A percentile compares a stretch with the other conserved stretches of the same genome.
phyloP scores from a whole-genome alignment of 92 coral and sea anemone species.

The Zoanthus sociatus region DNA sequence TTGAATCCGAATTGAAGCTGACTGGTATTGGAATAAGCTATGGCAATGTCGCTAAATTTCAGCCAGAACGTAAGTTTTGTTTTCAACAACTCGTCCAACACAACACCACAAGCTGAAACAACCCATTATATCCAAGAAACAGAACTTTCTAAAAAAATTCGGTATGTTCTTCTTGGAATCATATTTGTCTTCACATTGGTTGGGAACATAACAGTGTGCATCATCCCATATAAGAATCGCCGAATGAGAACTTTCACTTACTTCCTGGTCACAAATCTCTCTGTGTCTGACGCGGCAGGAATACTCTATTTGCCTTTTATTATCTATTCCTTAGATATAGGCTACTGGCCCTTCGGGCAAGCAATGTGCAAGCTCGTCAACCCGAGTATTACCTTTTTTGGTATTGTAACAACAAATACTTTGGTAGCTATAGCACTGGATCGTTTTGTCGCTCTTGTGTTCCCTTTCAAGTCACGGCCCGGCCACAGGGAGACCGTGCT shows the following conservation, averaged over 20 bases:
- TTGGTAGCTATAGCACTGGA: constrained; percentile 85
- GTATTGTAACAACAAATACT: constrained; percentile 83
- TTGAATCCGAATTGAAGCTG: background rate
- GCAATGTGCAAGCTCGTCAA: constrained; percentile 85
- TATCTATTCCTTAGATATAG: constrained; percentile 47
- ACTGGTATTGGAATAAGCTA: background rate
- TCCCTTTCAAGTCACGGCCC: constrained; percentile 77
- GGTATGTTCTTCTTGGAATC: constrained; percentile 62
- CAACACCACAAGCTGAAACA: constrained; percentile 1
- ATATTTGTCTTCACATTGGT: constrained; percentile 73
- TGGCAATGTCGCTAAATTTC: background rate
- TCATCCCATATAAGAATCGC: constrained; percentile 71
- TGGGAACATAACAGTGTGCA: constrained; percentile 80
- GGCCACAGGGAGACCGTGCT: constrained; percentile 59
- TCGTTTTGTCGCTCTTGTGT: constrained; percentile 79
- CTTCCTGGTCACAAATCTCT: constrained; percentile 79
- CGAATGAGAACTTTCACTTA: constrained; percentile 91
- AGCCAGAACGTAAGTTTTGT: constrained; percentile 6
- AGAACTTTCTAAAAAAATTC: constrained; percentile 62
- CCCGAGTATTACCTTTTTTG: constrained; percentile 79
- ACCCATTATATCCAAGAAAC: constrained; percentile 54
- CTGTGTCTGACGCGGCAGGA: constrained; percentile 83
- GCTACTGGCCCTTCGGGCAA: constrained; percentile 68
- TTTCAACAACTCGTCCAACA: constrained; percentile 23
- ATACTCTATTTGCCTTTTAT: constrained; percentile 84